Conservation (phyloP, 2,888 invertebrate species). For the Caenorhabditis angaria region DNA sequence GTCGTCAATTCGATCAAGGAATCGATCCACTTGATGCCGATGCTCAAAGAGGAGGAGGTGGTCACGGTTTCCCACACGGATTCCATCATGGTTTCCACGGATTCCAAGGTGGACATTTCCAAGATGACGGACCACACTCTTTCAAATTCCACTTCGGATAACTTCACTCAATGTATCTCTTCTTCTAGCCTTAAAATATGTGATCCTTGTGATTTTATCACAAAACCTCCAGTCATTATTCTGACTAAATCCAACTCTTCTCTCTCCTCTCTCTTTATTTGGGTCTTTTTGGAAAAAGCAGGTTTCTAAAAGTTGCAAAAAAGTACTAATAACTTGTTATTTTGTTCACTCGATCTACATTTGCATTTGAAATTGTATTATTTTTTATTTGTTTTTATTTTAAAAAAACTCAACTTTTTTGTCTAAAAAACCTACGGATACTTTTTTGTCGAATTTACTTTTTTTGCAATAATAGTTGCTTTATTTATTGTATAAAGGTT, state of each 20-base stretch:
- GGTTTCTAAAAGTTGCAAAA: conserved; percentile 15
- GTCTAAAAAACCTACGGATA: background rate
- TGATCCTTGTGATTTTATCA: conserved; percentile 7
- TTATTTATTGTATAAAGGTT: conserved; percentile 2
- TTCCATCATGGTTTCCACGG: conserved; percentile 67
- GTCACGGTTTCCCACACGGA: conserved; percentile 51
- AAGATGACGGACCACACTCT: conserved; percentile 51
- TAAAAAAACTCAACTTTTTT: background rate
- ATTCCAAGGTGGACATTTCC: conserved; percentile 63
- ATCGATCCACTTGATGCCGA: conserved; percentile 97
- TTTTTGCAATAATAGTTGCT: background rate
- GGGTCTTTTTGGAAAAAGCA: conserved; percentile 27
- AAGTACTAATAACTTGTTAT: background rate
- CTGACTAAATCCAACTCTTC: background rate
- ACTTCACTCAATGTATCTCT: background rate
- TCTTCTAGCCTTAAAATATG: conserved; percentile 8
- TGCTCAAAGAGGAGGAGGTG: conserved; percentile 69
- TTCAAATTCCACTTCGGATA: conserved; percentile 69
- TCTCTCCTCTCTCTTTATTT: conserved; percentile 10
- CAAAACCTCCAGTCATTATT: background rate
- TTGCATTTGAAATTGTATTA: background rate
- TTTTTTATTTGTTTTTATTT: background rate
- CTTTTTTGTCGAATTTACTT: background rate
- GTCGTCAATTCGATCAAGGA: conserved; percentile 91
- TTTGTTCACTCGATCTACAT: background rate